These are phyloP conservation scores for Synanceia verrucosa DNA, from an alignment of 2,797 vertebrate species.

Conservation along the genomic window DNA sequence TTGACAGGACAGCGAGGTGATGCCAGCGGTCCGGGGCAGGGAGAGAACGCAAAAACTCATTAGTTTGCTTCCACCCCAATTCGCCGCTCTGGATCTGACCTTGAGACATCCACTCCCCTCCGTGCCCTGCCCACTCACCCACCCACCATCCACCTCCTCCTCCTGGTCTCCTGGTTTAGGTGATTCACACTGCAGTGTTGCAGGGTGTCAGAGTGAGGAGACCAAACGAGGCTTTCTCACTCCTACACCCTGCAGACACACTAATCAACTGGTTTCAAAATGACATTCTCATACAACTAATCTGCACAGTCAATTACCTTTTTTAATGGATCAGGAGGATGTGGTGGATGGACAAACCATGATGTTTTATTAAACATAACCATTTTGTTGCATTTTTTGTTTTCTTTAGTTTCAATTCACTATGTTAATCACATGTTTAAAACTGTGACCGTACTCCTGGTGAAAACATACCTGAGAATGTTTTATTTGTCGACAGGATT, in stretches of 20 bases:
- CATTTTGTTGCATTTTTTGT: too few species aligned
- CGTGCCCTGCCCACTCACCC: conserved; percentile 26
- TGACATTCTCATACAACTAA: too few species aligned
- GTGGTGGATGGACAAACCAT: too few species aligned
- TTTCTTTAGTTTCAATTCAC: too few species aligned
- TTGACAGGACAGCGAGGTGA: conserved; percentile 70
- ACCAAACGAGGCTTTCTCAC: neutral
- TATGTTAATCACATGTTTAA: too few species aligned
- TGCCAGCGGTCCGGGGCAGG: conserved; percentile 62
- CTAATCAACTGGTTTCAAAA: neutral
- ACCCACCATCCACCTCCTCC: neutral
- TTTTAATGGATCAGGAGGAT: too few species aligned
- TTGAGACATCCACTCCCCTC: conserved; percentile 68
- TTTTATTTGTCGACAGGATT: too few species aligned
- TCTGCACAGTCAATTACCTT: too few species aligned
- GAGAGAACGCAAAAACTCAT: conserved; percentile 80
- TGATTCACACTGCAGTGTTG: conserved; percentile 14
- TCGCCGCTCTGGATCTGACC: conserved; percentile 76
- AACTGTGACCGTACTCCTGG: too few species aligned
- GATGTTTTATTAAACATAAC: too few species aligned
- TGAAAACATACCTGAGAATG: too few species aligned
- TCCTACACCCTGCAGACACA: neutral
- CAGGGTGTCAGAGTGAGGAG: neutral
- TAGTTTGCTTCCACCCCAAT: conserved; percentile 81
- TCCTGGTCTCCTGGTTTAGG: conserved; percentile 22